Percentiles rank a stretch among this genome's conserved stretches.
Evolutionary conservation across 1,140 invertebrate genomes (phyloP).

Genomic region (Cephus cinctus): DNA sequence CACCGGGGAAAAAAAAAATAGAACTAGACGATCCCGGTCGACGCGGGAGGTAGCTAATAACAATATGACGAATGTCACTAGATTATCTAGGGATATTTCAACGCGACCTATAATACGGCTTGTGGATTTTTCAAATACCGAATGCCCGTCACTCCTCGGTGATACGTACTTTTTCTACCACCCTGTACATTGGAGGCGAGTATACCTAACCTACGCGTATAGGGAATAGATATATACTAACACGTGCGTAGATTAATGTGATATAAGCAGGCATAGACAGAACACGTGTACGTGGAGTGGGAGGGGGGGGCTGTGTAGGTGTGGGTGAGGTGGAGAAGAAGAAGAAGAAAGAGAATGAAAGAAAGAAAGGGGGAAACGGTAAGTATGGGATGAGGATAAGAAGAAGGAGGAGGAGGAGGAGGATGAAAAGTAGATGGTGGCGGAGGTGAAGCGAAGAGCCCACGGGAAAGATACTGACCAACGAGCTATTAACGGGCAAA

Average conservation of each 20-base stretch:
- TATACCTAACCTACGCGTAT: constrained; percentile 6
- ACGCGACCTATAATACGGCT: too few species aligned
- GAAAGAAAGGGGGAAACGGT: constrained; percentile 7
- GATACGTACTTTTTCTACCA: constrained; percentile 18
- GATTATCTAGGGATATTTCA: too few species aligned
- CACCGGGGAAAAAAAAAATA: too few species aligned
- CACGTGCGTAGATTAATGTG: constrained; percentile 30
- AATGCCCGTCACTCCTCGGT: background rate
- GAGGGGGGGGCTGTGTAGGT: background rate
- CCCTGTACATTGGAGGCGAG: constrained; percentile 21
- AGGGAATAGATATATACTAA: background rate
- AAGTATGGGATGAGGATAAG: constrained; percentile 1
- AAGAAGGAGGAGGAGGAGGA: background rate
- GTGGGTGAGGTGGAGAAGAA: constrained; percentile 2
- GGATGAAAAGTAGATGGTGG: background rate
- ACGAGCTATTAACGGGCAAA: constrained; percentile 34
- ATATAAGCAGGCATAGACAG: constrained; percentile 21
- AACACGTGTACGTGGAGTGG: constrained; percentile 13
- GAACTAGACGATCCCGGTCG: too few species aligned
- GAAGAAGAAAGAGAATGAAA: constrained; percentile 9
- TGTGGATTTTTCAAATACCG: background rate
- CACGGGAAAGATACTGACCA: constrained; percentile 31
- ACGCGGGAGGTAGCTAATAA: too few species aligned
- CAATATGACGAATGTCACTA: too few species aligned
- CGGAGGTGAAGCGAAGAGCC: constrained; percentile 23